Percentiles rank a stretch among this genome's conserved stretches.
phyloP scores from a whole-genome alignment of 2,888 invertebrate species.

The Sarcophaga rosellei region DNA sequence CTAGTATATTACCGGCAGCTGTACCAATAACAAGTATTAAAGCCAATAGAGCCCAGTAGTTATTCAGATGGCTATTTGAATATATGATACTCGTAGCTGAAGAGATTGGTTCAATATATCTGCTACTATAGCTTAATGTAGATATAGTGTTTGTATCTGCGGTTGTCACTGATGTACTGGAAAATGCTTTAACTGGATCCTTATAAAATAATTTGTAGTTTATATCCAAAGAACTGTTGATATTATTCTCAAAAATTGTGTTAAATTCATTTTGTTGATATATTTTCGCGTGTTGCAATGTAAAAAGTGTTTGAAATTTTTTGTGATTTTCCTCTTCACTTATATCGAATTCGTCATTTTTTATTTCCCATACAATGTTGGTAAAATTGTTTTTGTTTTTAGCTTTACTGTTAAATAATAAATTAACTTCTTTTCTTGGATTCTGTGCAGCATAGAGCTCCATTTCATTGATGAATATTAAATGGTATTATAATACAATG shows the following conservation, averaged over 20 bases:
- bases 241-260: slow-evolving; percentile 1
- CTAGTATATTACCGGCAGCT: slow-evolving; percentile 95
- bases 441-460: slow-evolving; percentile 27
- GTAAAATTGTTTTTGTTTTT: slow-evolving; percentile 7
- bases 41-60: slow-evolving; percentile 93
- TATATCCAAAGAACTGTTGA: slow-evolving; percentile 20
- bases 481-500: too few species aligned
- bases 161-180: background rate
- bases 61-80: slow-evolving; percentile 80
- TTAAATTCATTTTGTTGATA: slow-evolving; percentile 4
- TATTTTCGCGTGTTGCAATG: slow-evolving; percentile 15
- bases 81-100: slow-evolving; percentile 29
- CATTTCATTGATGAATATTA: slow-evolving; percentile 38
- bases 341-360: background rate
- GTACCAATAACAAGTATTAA: slow-evolving; percentile 91
- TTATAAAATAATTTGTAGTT: slow-evolving; percentile 33
- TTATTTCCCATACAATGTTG: slow-evolving; percentile 37
- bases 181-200: background rate
- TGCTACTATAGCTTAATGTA: background rate
- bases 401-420: slow-evolving; percentile 22
- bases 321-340: background rate
- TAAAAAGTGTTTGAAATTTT: slow-evolving; percentile 31
- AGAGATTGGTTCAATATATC: background rate
- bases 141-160: slow-evolving; percentile 1
- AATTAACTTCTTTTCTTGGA: slow-evolving; percentile 41